These are phyloP conservation scores for Euborellia annulipes DNA, from an alignment of 1,140 invertebrate genomes.

Conservation along the genomic window DNA sequence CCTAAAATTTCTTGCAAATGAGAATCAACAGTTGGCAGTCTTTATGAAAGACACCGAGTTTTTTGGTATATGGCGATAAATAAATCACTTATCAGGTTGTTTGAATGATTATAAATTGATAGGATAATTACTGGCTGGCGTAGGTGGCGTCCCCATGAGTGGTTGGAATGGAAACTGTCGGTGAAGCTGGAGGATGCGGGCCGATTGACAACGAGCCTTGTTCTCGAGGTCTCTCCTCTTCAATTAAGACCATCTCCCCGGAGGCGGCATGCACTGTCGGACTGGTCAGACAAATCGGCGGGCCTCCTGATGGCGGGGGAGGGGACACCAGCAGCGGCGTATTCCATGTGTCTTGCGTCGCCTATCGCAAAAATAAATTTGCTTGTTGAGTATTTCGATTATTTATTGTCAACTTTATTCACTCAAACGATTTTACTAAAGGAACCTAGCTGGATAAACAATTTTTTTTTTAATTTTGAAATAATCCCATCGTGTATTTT, in stretches of 20 bases:
- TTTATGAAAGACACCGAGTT: no score
- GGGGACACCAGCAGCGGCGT: slow-evolving; percentile 28
- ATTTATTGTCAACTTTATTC: no score
- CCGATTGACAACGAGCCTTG: neutral
- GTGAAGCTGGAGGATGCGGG: slow-evolving; percentile 13
- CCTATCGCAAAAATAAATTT: slow-evolving; percentile 26
- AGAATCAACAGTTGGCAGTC: no score
- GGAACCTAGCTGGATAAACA: no score
- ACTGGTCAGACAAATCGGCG: slow-evolving; percentile 23
- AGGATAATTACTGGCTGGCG: slow-evolving; percentile 42
- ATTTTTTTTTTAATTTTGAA: no score
- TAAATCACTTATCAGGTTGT: neutral
- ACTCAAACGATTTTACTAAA: no score
- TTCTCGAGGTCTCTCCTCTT: slow-evolving; percentile 35
- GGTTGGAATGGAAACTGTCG: slow-evolving; percentile 8
- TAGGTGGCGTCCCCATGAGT: slow-evolving; percentile 44
- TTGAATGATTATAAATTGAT: neutral
- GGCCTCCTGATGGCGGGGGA: slow-evolving; percentile 21
- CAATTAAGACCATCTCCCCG: slow-evolving; percentile 47
- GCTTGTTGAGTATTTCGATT: no score
- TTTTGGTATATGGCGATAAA: no score
- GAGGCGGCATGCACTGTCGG: slow-evolving; percentile 35
- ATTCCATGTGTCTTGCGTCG: slow-evolving; percentile 40
- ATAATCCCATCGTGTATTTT: no score
- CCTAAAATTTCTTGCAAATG: no score